Conservation (phyloP, 2,888 invertebrate genomes). For the Ectropis crepuscularia region DNA sequence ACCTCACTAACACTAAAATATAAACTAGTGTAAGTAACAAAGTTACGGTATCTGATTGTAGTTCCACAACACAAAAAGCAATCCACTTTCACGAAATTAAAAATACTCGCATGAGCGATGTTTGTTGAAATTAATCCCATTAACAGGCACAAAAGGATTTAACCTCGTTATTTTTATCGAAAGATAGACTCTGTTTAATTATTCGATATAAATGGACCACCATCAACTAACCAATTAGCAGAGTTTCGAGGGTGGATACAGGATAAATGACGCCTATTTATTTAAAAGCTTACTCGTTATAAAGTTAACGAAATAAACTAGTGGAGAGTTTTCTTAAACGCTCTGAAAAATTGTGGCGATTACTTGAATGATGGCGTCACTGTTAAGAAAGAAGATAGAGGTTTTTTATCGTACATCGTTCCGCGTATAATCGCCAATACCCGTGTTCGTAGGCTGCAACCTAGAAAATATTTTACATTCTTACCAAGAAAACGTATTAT, state of each 20-base stretch:
- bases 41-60: not conserved
- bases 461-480: no score
- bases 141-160: constrained; percentile 9
- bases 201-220: constrained; percentile 46
- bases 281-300: constrained; percentile 43
- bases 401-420: not conserved
- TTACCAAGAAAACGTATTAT: no score
- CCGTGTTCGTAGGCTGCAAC: no score
- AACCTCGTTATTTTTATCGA: constrained; percentile 17
- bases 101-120: not conserved
- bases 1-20: no score
- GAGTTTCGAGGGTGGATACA: constrained; percentile 39
- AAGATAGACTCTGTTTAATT: constrained; percentile 32
- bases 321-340: constrained; percentile 25
- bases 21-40: not conserved
- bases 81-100: not conserved
- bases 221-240: constrained; percentile 49
- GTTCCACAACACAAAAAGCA: not conserved
- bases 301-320: constrained; percentile 42
- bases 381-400: constrained; percentile 1
- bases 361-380: constrained; percentile 14
- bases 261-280: constrained; percentile 43
- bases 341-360: constrained; percentile 26
- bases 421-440: no score
- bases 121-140: not conserved